Evolutionary conservation across 2,888 invertebrate species (phyloP), one percentile per base, ranked within the genome.

Genomic region (Ganaspis brasiliensis): DNA sequence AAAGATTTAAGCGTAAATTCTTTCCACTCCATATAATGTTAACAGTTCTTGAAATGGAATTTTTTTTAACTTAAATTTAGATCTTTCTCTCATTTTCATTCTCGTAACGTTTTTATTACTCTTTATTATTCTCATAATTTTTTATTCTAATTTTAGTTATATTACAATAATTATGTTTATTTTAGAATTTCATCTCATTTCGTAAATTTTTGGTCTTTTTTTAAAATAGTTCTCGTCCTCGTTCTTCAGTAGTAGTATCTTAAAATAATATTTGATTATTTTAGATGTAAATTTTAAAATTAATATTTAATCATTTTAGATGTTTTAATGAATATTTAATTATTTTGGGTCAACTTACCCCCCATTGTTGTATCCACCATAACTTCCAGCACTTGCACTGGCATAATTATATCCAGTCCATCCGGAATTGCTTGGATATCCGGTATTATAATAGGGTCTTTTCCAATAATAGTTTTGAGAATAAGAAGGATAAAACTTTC

Each of bases 401-500:
- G 77, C 74, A 52, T 80, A 72, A 37, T 55, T 74, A 55, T 73
- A 49, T 0, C 72, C 72, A 52, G 5, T 72, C 72, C 52, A 56
- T 52, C 72, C 72, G 9, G 52, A 55, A 40, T 74, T 56, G 2
- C 74, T 45, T 31, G 72, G 61, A 52, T 70, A 59, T 14, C 75
- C 61, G 31, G 14, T 24, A 55, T 77, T 61, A 14, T 71, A 49
- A 24, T 55, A 76, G 14, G 45, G 73, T 16, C 57, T 49, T 73
- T 75, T 61, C 14, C 26, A 55, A 73, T 80, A 76, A 56, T 74
- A 49, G 6, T 70, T 55, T 19, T 79, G 45, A 2, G 56, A 37
- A 24, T 74, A 79, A 72, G n/a, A n/a, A n/a, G 55, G 74, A 76
- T 82, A 78, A 61, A 79, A 78, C 19, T 81, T 77, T 2, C 79